Conservation (phyloP, 2,888 invertebrate genomes). For the Carcina quercana region DNA sequence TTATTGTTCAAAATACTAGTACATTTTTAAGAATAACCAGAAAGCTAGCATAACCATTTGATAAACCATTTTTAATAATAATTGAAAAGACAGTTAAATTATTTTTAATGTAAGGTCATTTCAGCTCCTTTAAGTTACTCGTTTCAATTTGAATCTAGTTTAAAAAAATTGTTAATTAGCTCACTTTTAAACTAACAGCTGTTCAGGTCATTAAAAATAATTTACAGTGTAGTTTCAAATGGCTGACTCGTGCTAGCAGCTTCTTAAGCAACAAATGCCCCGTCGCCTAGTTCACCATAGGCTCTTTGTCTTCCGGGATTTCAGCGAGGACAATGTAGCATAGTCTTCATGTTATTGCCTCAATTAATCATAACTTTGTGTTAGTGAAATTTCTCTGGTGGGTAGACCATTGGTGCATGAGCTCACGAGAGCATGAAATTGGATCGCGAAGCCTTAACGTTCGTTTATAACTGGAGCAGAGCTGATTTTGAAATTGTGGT, state of each 20-base stretch:
- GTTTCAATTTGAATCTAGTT: no score
- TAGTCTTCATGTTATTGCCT: constrained; percentile 61
- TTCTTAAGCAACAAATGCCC: constrained; percentile 14
- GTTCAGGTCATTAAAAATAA: no score
- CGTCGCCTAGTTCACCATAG: constrained; percentile 14
- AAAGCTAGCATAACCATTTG: no score
- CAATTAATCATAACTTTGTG: constrained; percentile 73
- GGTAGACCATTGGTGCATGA: constrained; percentile 57
- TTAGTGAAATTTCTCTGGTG: constrained; percentile 67
- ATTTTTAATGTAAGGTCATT: no score
- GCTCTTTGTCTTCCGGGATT: constrained; percentile 21
- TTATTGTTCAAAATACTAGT: no score
- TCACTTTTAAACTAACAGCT: no score
- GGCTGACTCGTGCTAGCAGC: neutral
- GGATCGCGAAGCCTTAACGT: constrained; percentile 56
- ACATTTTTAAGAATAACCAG: no score
- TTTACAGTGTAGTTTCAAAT: no score
- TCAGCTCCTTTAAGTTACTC: no score
- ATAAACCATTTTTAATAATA: no score
- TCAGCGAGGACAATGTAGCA: constrained; percentile 41
- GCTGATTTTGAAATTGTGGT: constrained; percentile 43
- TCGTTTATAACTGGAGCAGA: constrained; percentile 48
- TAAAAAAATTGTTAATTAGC: no score
- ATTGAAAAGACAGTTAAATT: no score
- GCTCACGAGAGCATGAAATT: constrained; percentile 70